phyloP scores from a whole-genome alignment of 2,113 vertebrate genomes.

The Sigmodon hispidus region DNA sequence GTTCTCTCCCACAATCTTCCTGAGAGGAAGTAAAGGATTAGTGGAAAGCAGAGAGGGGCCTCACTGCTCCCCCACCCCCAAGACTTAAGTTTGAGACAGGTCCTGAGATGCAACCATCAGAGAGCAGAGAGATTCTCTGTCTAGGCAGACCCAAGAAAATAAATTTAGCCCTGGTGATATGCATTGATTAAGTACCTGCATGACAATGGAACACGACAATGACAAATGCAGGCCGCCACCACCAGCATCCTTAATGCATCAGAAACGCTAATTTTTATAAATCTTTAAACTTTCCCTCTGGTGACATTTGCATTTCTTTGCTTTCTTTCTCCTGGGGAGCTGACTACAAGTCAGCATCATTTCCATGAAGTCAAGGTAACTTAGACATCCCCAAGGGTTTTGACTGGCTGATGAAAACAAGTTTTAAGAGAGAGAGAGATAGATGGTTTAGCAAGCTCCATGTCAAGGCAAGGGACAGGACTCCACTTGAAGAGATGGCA shows the following conservation, averaged over 20 bases:
- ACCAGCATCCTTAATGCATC: slow-evolving; percentile 59
- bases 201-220: slow-evolving; percentile 76
- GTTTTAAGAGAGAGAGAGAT: neutral
- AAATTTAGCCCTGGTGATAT: slow-evolving; percentile 66
- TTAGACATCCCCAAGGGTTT: slow-evolving; percentile 4
- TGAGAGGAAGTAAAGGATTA: slow-evolving; percentile 42
- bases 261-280: slow-evolving; percentile 78
- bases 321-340: slow-evolving; percentile 36
- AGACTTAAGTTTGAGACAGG: slow-evolving; percentile 61
- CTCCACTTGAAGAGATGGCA: neutral
- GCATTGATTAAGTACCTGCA: slow-evolving; percentile 78
- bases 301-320: slow-evolving; percentile 68
- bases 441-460: neutral
- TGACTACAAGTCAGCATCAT: slow-evolving; percentile 27
- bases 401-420: slow-evolving; percentile 43
- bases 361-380: slow-evolving; percentile 59
- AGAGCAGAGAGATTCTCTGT: slow-evolving; percentile 78
- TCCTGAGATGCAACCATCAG: slow-evolving; percentile 63
- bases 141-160: slow-evolving; percentile 67
- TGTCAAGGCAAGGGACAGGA: neutral
- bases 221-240: slow-evolving; percentile 69
- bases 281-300: slow-evolving; percentile 63
- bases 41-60: slow-evolving; percentile 72
- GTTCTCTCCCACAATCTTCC: neutral
- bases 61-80: slow-evolving; percentile 38